Conservation (phyloP, 1,140 invertebrate species). For the Leptestheria dahalacensis region DNA sequence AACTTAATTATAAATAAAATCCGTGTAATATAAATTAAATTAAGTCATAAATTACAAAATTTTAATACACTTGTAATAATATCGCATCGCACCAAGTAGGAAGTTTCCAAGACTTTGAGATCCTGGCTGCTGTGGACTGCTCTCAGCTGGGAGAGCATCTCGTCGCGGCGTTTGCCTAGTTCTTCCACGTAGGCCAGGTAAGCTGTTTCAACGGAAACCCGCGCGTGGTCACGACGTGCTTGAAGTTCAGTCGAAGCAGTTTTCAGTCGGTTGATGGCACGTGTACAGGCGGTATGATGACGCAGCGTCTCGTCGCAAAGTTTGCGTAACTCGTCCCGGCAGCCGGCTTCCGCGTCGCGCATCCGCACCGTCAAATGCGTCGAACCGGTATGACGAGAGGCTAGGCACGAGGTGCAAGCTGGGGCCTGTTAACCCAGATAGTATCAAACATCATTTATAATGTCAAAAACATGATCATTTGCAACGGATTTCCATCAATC, state of each 20-base stretch:
- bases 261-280: constrained; percentile 50
- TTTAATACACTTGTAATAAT: too few relatives aligned
- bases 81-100: too few relatives aligned
- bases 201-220: constrained; percentile 64
- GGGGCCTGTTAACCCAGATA: constrained; percentile 31
- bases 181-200: constrained; percentile 61
- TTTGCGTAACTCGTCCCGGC: constrained; percentile 54
- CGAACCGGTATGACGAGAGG: constrained; percentile 56
- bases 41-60: too few relatives aligned
- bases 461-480: too few relatives aligned
- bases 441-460: too few relatives aligned
- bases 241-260: constrained; percentile 68
- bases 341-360: constrained; percentile 51
- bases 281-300: constrained; percentile 56
- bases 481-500: background rate
- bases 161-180: constrained; percentile 60
- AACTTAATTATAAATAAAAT: too few relatives aligned
- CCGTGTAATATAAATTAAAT: too few relatives aligned
- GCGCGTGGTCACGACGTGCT: constrained; percentile 68
- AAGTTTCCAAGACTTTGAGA: background rate
- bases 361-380: constrained; percentile 64
- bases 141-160: constrained; percentile 55
- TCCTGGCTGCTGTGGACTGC: constrained; percentile 50
- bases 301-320: constrained; percentile 54
- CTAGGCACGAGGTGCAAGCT: constrained; percentile 65